Conservation (phyloP, 2,888 invertebrate species). For the Mayetiola destructor region DNA sequence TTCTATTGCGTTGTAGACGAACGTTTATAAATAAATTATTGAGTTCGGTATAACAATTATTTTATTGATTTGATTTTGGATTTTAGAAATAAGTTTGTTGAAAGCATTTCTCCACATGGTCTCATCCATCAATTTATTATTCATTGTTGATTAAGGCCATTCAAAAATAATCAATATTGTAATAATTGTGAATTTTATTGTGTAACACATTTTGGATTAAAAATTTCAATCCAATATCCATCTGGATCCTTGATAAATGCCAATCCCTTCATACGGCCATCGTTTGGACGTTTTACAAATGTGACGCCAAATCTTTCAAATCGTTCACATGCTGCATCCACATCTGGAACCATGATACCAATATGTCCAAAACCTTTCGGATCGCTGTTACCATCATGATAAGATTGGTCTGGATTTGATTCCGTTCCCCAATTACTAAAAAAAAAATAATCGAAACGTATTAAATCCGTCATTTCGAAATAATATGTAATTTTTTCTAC, state of each 20-base stretch:
- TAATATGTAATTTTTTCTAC: constrained; percentile 25
- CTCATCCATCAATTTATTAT: too few species aligned
- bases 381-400: constrained; percentile 83
- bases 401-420: constrained; percentile 55
- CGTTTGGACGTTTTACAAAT: constrained; percentile 79
- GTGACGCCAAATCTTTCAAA: constrained; percentile 77
- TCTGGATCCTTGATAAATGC: constrained; percentile 94
- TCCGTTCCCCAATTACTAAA: constrained; percentile 92
- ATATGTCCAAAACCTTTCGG: constrained; percentile 88
- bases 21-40: too few species aligned
- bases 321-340: constrained; percentile 66
- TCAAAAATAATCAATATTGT: too few species aligned
- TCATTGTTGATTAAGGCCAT: too few species aligned
- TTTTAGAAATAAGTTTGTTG: too few species aligned
- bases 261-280: constrained; percentile 85
- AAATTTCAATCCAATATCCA: constrained; percentile 92
- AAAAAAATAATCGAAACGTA: constrained; percentile 22
- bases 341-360: constrained; percentile 79
- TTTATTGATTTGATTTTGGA: too few species aligned
- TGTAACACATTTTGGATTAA: constrained; percentile 38
- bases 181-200: too few species aligned
- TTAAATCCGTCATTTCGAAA: constrained; percentile 14
- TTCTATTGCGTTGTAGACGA: too few species aligned
- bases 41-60: too few species aligned
- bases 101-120: too few species aligned